A percentile compares a stretch with the other conserved stretches of the same genome.
Evolutionary conservation across 1,140 invertebrate species (phyloP).

Genomic region (Scaptomyza montana): DNA sequence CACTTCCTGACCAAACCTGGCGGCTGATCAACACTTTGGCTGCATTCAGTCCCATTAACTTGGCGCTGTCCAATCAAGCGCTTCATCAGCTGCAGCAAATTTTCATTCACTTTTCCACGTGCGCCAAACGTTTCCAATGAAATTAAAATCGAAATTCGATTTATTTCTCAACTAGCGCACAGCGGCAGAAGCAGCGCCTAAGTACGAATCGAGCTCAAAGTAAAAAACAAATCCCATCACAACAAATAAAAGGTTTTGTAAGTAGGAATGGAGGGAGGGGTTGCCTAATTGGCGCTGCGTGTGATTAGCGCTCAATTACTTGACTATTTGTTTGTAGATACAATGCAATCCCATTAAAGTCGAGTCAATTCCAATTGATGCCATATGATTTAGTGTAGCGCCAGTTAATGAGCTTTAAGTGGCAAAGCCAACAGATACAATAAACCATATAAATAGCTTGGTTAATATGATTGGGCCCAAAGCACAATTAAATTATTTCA

Average conservation of each 20-base stretch:
- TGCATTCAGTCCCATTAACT: conserved; percentile 36
- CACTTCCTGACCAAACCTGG: conserved; percentile 31
- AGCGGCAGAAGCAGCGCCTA: conserved; percentile 12
- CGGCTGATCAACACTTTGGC: conserved; percentile 14
- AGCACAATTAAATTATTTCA: conserved; percentile 11
- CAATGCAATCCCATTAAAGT: conserved; percentile 19
- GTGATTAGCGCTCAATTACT: conserved; percentile 51
- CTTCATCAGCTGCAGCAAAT: conserved; percentile 19
- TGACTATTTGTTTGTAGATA: conserved; percentile 32
- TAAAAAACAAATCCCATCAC: neutral
- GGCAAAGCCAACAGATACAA: conserved; percentile 13
- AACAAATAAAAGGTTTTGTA: neutral
- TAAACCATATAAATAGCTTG: neutral
- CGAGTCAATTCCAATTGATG: conserved; percentile 20
- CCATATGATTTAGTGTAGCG: conserved; percentile 25
- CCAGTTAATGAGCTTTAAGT: conserved; percentile 30
- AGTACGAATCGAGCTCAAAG: conserved; percentile 13
- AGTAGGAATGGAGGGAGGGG: neutral
- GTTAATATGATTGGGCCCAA: neutral
- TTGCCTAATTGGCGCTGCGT: conserved; percentile 36
- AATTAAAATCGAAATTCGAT: conserved; percentile 38
- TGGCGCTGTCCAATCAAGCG: conserved; percentile 33
- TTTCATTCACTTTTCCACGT: conserved; percentile 25
- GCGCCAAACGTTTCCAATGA: conserved; percentile 17
- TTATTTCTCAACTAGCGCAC: conserved; percentile 39